Percentiles rank a stretch among this genome's conserved stretches.
Evolutionary conservation across 2,113 vertebrate species (phyloP).

Genomic region (Zosterops lateralis): DNA sequence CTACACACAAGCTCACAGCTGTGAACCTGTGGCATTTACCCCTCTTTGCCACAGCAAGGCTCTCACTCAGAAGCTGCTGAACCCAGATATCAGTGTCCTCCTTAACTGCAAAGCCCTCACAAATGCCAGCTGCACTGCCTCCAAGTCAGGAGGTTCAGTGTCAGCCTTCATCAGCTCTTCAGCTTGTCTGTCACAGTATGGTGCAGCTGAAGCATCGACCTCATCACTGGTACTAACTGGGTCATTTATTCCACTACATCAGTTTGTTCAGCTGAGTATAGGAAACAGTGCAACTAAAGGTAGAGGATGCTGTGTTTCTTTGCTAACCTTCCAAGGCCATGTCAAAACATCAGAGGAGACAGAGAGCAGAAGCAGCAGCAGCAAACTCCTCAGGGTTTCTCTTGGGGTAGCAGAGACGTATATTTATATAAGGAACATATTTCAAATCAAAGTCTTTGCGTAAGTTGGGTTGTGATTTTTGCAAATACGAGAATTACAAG

Average conservation of each 20-base stretch:
- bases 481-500: not conserved
- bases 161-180: not conserved
- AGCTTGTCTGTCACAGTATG: not conserved
- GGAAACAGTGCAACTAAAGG: not conserved
- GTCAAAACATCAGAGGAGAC: not conserved
- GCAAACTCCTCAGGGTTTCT: not conserved
- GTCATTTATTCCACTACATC: conserved; percentile 25
- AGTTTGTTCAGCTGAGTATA: not conserved
- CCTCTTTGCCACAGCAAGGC: not conserved
- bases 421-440: not conserved
- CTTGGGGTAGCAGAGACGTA: not conserved
- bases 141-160: not conserved
- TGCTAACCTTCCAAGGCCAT: not conserved
- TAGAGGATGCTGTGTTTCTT: not conserved
- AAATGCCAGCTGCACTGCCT: not conserved
- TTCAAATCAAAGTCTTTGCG: not conserved
- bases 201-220: not conserved
- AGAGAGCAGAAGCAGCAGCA: not conserved
- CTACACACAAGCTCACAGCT: not conserved
- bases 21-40: not conserved
- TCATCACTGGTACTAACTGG: not conserved
- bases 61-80: not conserved
- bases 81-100: not conserved
- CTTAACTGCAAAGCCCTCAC: not conserved
- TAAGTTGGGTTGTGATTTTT: not conserved